Conservation (phyloP, 35 echinoderm and acorn worm genomes). For the Diadema setosum region DNA sequence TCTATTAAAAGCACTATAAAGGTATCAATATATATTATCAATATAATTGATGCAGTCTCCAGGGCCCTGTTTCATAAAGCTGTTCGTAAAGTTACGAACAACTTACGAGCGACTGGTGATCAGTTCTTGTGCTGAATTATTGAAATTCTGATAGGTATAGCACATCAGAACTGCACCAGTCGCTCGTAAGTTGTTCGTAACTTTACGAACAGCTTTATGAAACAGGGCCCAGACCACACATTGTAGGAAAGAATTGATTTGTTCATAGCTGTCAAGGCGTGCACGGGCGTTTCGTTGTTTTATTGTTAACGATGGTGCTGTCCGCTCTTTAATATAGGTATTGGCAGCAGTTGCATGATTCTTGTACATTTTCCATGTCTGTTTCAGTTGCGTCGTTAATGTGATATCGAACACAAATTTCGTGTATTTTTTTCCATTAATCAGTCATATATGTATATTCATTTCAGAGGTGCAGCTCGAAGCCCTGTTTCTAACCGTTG, state of each 20-base stretch:
- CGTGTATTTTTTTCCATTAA: background rate
- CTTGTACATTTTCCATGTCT: background rate
- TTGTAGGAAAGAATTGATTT: no score
- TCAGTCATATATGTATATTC: background rate
- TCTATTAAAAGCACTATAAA: background rate
- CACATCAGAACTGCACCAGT: no score
- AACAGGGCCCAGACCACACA: no score
- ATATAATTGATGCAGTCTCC: background rate
- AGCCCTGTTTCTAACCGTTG: constrained; percentile 48
- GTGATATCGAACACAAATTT: background rate
- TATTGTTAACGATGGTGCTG: no score
- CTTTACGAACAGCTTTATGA: no score
- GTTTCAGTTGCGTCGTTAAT: background rate
- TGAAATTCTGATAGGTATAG: background rate
- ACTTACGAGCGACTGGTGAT: background rate
- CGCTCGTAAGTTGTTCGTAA: no score
- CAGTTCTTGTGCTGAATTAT: background rate
- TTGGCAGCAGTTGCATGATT: background rate
- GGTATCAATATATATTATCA: background rate
- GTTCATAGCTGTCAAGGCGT: no score
- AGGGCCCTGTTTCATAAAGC: background rate
- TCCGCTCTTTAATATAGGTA: background rate
- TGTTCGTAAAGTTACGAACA: background rate
- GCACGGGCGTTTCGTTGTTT: background rate
- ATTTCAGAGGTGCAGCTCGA: constrained; percentile 55